Percentiles rank a stretch among this genome's conserved stretches.
Evolutionary conservation across 2,888 invertebrate genomes (phyloP).

Genomic region (Epinotia brunnichana): DNA sequence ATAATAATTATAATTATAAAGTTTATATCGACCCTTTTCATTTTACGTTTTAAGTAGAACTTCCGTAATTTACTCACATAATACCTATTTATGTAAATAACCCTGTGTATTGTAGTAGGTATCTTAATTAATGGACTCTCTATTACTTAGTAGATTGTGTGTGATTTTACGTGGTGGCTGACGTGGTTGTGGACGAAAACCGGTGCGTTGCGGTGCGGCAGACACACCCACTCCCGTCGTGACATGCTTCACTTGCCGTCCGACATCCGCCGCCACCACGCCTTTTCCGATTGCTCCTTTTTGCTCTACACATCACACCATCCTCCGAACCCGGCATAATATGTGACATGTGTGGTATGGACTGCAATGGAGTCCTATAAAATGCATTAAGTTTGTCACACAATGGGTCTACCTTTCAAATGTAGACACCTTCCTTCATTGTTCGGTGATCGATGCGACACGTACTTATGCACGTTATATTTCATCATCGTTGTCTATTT

Average conservation of each 20-base stretch:
- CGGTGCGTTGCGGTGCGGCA: conserved; percentile 49
- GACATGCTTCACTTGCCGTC: conserved; percentile 58
- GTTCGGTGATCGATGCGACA: conserved; percentile 60
- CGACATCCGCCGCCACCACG: conserved; percentile 59
- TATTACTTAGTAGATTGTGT: conserved; percentile 18
- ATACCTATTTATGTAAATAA: conserved; percentile 1
- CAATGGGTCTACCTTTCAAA: conserved; percentile 55
- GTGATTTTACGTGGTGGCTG: conserved; percentile 28
- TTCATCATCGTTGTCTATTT: conserved; percentile 69
- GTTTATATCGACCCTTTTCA: too few species aligned
- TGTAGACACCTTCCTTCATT: conserved; percentile 67
- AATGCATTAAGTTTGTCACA: conserved; percentile 55
- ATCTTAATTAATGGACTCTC: conserved; percentile 15
- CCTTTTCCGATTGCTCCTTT: conserved; percentile 63
- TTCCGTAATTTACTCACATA: not conserved
- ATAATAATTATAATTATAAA: too few species aligned
- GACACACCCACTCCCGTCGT: conserved; percentile 52
- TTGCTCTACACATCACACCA: conserved; percentile 52
- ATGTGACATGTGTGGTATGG: conserved; percentile 52
- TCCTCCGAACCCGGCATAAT: conserved; percentile 46
- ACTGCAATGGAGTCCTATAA: conserved; percentile 48
- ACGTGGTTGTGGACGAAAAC: conserved; percentile 47
- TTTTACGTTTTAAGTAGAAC: not conserved
- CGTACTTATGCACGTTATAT: conserved; percentile 62
- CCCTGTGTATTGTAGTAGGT: conserved; percentile 20